Evolutionary conservation across 2,888 invertebrate genomes (phyloP).

Genomic region (Drepanosiphum platanoidis): DNA sequence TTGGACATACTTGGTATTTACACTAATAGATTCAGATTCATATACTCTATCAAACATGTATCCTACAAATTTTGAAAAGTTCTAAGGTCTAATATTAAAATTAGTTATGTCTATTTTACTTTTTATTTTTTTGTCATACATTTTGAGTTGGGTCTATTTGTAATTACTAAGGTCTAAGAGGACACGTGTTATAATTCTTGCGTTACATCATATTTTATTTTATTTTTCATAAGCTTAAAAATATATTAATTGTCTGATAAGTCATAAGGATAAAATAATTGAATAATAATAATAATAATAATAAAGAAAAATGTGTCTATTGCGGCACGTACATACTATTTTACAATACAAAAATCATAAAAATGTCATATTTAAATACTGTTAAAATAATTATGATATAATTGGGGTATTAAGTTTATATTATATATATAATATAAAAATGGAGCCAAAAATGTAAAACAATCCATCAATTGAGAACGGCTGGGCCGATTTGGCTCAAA

Average conservation of each 20-base stretch:
- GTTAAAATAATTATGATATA: conserved; percentile 5
- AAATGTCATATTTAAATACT: conserved; percentile 17
- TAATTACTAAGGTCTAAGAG: neutral
- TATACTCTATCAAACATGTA: neutral
- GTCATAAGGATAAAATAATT: conserved; percentile 11
- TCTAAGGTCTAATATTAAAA: conserved; percentile 6
- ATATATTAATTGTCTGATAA: conserved; percentile 9
- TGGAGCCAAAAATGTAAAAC: too few species aligned
- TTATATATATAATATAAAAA: too few species aligned
- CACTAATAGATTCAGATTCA: conserved; percentile 1
- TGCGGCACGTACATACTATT: neutral
- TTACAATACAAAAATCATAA: conserved; percentile 12
- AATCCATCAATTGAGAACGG: too few species aligned
- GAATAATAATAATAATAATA: neutral
- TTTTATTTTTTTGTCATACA: conserved; percentile 5
- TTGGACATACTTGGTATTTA: neutral
- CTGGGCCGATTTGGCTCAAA: too few species aligned
- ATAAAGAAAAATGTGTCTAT: conserved; percentile 4
- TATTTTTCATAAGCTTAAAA: conserved; percentile 18
- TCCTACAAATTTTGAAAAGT: conserved; percentile 3
- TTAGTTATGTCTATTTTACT: conserved; percentile 14
- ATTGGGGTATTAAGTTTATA: neutral
- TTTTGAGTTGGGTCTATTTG: conserved; percentile 6
- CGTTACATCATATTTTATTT: neutral
- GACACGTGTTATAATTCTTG: neutral